phyloP scores from a whole-genome alignment of 2,888 invertebrate genomes.

The Dermolepida albohirtum region DNA sequence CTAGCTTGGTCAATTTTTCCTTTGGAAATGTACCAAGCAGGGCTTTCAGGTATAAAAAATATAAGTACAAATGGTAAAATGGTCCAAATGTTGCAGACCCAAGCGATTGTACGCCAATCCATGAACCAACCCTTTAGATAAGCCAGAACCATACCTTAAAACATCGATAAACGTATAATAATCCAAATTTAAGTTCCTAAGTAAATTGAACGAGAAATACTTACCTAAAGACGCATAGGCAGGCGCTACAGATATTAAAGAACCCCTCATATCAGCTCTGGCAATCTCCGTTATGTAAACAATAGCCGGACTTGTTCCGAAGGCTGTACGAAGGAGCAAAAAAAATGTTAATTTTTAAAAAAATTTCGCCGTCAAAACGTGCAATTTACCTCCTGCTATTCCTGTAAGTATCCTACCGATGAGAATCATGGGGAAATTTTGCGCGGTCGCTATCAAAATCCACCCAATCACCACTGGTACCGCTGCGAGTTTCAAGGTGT shows the following conservation, averaged over 20 bases:
- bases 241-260: slow-evolving; percentile 70
- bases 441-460: slow-evolving; percentile 68
- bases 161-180: no score
- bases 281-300: slow-evolving; percentile 74
- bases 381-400: slow-evolving; percentile 66
- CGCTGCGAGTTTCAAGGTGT: slow-evolving; percentile 69
- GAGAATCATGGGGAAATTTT: slow-evolving; percentile 67
- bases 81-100: slow-evolving; percentile 69
- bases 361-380: slow-evolving; percentile 44
- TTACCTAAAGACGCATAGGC: slow-evolving; percentile 71
- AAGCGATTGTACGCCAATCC: slow-evolving; percentile 69
- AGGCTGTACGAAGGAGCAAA: no score
- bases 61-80: slow-evolving; percentile 67
- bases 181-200: slow-evolving; percentile 44
- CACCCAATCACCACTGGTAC: slow-evolving; percentile 70
- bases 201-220: slow-evolving; percentile 5
- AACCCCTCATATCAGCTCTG: slow-evolving; percentile 71
- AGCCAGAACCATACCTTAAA: slow-evolving; percentile 69
- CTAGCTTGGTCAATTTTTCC: slow-evolving; percentile 69
- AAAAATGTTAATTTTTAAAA: no score
- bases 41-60: slow-evolving; percentile 70
- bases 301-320: slow-evolving; percentile 72
- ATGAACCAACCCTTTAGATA: slow-evolving; percentile 70
- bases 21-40: slow-evolving; percentile 71
- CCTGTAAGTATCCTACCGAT: slow-evolving; percentile 69